phyloP scores from a whole-genome alignment of 64 coral and sea anemone species.

The Porites australiensis region DNA sequence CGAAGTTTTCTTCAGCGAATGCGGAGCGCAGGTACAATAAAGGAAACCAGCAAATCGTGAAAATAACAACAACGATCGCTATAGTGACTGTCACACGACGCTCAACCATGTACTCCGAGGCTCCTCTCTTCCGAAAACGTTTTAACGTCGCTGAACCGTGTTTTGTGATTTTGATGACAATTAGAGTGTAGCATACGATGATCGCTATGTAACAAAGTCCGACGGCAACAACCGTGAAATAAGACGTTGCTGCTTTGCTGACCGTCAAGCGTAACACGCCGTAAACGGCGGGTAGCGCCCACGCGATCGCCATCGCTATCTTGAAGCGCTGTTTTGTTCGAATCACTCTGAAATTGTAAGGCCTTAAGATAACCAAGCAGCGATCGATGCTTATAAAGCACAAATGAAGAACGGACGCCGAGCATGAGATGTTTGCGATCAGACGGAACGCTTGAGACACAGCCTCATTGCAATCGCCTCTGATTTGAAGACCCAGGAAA shows the following conservation, averaged over 20 bases:
- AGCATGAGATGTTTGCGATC: slow-evolving; percentile 78
- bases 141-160: slow-evolving; percentile 30
- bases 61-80: slow-evolving; percentile 76
- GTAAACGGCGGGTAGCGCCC: slow-evolving; percentile 72
- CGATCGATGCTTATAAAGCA: slow-evolving; percentile 83
- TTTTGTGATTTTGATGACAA: slow-evolving; percentile 67
- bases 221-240: slow-evolving; percentile 75
- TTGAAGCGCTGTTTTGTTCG: slow-evolving; percentile 49
- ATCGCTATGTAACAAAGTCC: slow-evolving; percentile 79
- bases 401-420: slow-evolving; percentile 71
- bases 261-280: slow-evolving; percentile 67
- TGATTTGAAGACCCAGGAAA: slow-evolving; percentile 55
- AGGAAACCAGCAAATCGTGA: slow-evolving; percentile 83
- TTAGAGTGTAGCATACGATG: slow-evolving; percentile 70
- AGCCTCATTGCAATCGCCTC: slow-evolving; percentile 16
- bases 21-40: slow-evolving; percentile 70
- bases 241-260: slow-evolving; percentile 69
- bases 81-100: background rate
- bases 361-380: slow-evolving; percentile 65
- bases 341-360: slow-evolving; percentile 37
- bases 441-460: slow-evolving; percentile 73
- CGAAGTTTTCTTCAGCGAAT: slow-evolving; percentile 64
- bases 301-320: slow-evolving; percentile 41
- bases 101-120: background rate
- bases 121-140: background rate